Conservation (phyloP, 53 echinoderm and acorn worm species). For the Stichopus horrens region DNA sequence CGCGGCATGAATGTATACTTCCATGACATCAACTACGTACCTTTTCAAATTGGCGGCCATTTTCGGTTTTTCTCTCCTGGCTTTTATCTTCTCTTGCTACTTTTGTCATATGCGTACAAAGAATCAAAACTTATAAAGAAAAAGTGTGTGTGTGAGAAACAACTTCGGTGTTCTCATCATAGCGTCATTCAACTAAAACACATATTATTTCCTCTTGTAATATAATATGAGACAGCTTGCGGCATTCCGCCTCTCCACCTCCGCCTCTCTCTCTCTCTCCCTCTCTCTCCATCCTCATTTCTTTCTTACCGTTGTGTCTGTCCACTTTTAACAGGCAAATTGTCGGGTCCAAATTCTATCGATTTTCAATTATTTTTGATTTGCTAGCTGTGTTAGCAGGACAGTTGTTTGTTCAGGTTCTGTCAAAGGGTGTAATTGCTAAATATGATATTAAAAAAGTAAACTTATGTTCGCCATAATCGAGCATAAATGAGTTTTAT, state of each 20-base stretch:
- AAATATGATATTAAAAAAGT: conserved; percentile 13
- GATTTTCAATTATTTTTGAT: conserved; percentile 29
- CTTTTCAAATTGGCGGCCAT: too few species aligned
- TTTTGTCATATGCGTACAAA: too few species aligned
- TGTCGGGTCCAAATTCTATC: conserved; percentile 24
- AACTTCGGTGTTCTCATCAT: neutral
- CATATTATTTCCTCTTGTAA: neutral
- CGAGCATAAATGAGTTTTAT: neutral
- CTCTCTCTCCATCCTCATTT: too few species aligned
- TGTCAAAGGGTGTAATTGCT: conserved; percentile 26
- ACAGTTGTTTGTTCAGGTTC: conserved; percentile 31
- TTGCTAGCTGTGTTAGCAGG: conserved; percentile 31
- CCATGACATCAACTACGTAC: too few species aligned
- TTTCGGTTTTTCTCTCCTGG: too few species aligned
- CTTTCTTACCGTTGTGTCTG: neutral
- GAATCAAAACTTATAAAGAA: too few species aligned
- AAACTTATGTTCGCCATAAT: neutral
- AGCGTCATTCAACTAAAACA: neutral
- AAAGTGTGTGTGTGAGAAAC: too few species aligned
- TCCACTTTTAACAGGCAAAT: conserved; percentile 9
- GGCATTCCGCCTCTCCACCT: neutral
- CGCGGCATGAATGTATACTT: too few species aligned
- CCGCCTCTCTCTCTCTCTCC: too few species aligned
- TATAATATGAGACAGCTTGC: conserved; percentile 4
- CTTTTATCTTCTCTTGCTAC: too few species aligned